Percentiles rank a stretch among this genome's conserved stretches.
phyloP scores from a whole-genome alignment of 2,113 vertebrate genomes.

The Cervus canadensis region DNA sequence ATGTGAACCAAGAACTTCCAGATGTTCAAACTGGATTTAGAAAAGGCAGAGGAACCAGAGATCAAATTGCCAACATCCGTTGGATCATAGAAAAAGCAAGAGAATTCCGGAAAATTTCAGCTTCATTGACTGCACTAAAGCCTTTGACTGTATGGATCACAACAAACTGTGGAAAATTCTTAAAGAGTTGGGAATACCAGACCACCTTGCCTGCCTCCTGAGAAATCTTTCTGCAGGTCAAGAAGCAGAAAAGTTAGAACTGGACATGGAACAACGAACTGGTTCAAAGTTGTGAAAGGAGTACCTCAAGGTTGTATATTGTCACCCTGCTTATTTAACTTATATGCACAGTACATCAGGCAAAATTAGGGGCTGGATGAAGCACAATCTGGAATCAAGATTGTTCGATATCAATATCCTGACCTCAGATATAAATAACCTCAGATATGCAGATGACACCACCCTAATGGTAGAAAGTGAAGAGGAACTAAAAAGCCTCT shows the following conservation, averaged over 20 bases:
- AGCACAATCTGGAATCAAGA: not conserved
- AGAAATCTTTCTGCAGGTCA: not conserved
- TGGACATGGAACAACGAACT: not conserved
- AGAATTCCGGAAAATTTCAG: not conserved
- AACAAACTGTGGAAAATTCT: not conserved
- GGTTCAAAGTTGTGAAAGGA: not conserved
- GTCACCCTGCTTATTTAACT: not conserved
- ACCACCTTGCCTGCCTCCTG: not conserved
- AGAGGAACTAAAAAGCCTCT: not conserved
- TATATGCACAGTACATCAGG: not conserved
- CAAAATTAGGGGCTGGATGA: not conserved
- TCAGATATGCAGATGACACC: not conserved
- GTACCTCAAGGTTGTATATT: not conserved
- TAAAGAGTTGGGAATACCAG: not conserved
- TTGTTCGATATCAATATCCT: not conserved
- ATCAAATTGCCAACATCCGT: not conserved
- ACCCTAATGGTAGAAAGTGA: not conserved
- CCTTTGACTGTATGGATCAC: not conserved
- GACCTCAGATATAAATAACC: not conserved
- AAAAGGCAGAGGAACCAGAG: not conserved
- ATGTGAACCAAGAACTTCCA: not conserved
- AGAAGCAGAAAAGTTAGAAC: not conserved
- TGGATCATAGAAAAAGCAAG: not conserved
- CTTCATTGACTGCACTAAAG: not conserved
- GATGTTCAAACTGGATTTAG: not conserved